Evolutionary conservation across 2,797 vertebrate genomes (phyloP).

Genomic region (Hippocampus kuda): DNA sequence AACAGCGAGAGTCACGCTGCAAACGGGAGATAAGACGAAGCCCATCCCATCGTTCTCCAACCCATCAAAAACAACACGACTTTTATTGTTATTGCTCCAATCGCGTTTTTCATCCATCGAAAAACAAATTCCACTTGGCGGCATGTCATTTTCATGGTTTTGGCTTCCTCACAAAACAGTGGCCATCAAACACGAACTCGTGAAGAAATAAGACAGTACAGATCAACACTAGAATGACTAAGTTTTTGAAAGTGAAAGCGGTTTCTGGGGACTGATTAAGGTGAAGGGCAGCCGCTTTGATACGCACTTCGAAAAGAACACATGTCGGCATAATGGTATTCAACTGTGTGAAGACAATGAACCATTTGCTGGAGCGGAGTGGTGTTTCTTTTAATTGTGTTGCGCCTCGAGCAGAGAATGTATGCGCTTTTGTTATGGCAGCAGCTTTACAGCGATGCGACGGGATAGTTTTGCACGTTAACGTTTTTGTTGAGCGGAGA

Average conservation of each 20-base stretch:
- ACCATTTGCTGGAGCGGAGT: no score
- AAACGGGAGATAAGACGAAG: slow-evolving; percentile 58
- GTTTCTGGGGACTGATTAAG: not conserved
- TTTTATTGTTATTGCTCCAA: slow-evolving; percentile 7
- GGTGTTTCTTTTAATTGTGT: no score
- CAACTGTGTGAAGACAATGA: no score
- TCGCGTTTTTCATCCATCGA: not conserved
- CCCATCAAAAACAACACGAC: not conserved
- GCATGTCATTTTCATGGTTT: slow-evolving; percentile 3
- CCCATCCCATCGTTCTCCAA: slow-evolving; percentile 49
- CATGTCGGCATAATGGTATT: no score
- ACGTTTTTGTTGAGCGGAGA: no score
- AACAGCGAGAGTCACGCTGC: slow-evolving; percentile 46
- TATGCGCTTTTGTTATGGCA: no score
- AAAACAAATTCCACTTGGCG: not conserved
- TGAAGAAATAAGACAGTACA: not conserved
- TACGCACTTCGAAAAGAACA: no score
- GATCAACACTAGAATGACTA: not conserved
- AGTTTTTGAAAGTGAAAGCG: not conserved
- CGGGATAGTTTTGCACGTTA: no score
- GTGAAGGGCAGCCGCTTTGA: not conserved
- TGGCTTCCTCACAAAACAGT: not conserved
- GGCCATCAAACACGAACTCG: not conserved
- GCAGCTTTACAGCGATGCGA: no score
- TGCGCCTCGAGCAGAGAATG: no score